A percentile compares a stretch with the other conserved stretches of the same genome.
These are phyloP conservation scores for Helleia helle DNA, from an alignment of 2,888 invertebrate genomes.

Conservation along the genomic window DNA sequence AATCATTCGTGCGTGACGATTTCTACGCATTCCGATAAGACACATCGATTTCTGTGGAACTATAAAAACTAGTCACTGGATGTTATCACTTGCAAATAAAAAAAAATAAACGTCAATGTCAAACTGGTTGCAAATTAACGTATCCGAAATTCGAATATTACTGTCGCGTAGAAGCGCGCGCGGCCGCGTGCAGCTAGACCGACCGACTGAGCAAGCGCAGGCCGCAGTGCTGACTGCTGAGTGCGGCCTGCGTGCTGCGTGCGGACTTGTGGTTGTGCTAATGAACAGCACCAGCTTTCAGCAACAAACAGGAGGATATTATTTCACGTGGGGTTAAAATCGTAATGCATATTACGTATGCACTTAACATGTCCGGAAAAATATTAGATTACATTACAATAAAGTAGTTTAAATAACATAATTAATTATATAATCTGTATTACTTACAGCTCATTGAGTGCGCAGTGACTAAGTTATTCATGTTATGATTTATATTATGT, in stretches of 20 bases:
- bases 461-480: too few species aligned
- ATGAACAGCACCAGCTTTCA: too few species aligned
- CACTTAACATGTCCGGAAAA: not conserved
- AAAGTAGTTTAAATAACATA: not conserved
- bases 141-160: slow-evolving; percentile 31
- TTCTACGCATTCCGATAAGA: slow-evolving; percentile 37
- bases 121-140: slow-evolving; percentile 11
- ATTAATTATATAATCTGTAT: too few species aligned
- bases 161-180: slow-evolving; percentile 33
- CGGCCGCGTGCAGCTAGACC: slow-evolving; percentile 35
- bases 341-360: not conserved
- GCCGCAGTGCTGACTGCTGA: too few species aligned
- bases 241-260: slow-evolving; percentile 14
- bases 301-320: slow-evolving; percentile 15
- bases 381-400: not conserved
- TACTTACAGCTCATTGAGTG: too few species aligned
- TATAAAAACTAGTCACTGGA: slow-evolving; percentile 19
- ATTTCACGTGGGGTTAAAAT: slow-evolving; percentile 2
- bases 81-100: slow-evolving; percentile 21
- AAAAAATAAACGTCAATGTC: slow-evolving; percentile 19
- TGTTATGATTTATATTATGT: too few species aligned
- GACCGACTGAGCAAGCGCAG: slow-evolving; percentile 22
- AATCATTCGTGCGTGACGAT: slow-evolving; percentile 47
- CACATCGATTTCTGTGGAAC: slow-evolving; percentile 18
- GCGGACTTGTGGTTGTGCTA: slow-evolving; percentile 18